Evolutionary conservation across 2,888 invertebrate species (phyloP).

Genomic region (Amphimallon solstitiale): DNA sequence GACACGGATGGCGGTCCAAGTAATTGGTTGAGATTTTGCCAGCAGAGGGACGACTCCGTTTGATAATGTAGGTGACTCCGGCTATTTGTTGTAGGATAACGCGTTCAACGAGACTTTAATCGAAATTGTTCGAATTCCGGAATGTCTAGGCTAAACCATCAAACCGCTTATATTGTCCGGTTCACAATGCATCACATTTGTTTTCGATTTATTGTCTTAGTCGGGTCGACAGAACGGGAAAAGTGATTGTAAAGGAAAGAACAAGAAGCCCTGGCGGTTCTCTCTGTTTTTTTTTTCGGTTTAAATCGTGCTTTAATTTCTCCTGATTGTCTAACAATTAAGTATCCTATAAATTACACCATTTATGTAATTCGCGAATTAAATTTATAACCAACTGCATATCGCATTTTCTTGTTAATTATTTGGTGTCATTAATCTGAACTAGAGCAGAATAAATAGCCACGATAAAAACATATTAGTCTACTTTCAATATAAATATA

Average conservation of each 20-base stretch:
- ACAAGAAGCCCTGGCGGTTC: not conserved
- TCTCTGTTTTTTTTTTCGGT: not conserved
- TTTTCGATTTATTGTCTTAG: slow-evolving; percentile 34
- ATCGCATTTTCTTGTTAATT: no score
- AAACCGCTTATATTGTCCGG: slow-evolving; percentile 43
- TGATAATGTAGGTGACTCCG: slow-evolving; percentile 51
- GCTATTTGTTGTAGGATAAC: slow-evolving; percentile 52
- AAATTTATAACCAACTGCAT: no score
- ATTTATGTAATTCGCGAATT: no score
- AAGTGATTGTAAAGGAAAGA: not conserved
- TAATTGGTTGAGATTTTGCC: slow-evolving; percentile 51
- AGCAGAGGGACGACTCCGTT: slow-evolving; percentile 43
- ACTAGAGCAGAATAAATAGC: no score
- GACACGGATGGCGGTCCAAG: slow-evolving; percentile 30
- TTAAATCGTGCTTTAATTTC: no score
- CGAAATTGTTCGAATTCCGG: slow-evolving; percentile 60
- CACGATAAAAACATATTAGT: no score
- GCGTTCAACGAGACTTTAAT: slow-evolving; percentile 59
- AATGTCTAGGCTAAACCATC: slow-evolving; percentile 57
- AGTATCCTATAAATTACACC: no score
- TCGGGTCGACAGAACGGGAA: slow-evolving; percentile 3
- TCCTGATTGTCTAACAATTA: no score
- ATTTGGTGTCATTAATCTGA: no score
- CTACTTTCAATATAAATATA: no score
- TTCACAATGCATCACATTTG: slow-evolving; percentile 33